Base-by-base conservation (phyloP, 2,113 vertebrate species). In the Tautogolabrus adspersus region DNA sequence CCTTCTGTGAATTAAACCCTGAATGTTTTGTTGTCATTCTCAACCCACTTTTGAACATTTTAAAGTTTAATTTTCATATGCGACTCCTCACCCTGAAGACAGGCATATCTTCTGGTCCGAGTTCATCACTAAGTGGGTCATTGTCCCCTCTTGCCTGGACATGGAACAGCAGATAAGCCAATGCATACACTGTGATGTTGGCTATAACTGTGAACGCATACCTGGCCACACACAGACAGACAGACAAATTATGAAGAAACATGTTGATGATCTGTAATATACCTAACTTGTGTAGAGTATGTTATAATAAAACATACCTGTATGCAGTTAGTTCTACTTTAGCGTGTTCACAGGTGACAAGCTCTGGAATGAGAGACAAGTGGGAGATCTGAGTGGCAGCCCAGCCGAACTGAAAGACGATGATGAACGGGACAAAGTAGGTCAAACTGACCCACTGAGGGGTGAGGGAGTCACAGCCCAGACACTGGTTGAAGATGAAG, bases 341-440 rank as follows among this genome's bases (percentile, higher is more conserved):
- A 65, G 95, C 97, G 0, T 97, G 96, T 58, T 97, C 95, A 0
- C 85, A 95, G 63, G 91, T 90, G 78, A 94, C 96, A 13, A 99
- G 94, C 93, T 97, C 97, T 0, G 97, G 98, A 51, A 99, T 98
- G 81, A 99, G 96, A 0, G 97, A 96, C 57, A 99, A 93, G 89
- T 99, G 98, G 2, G 98, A 97, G 81, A 99, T 96, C 93, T 99
- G 98, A 0, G 95, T 96, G 63, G 98, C 96, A 0, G 98, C 98
- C 98, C 98, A 99, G 81, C 98, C 98, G 0, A 98, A 98, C 91
- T 99, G 98, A 87, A 99, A 98, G 89, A 98, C 76, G 69, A 98
- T 2, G 21, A 98, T 95, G 92, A 99, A 98, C 0, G 98, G 97
- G 21, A 93, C 83, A 8, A 97, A 99, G 93, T 97, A 99, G 73